A percentile compares a stretch with the other conserved stretches of the same genome.
These are phyloP conservation scores for Tachina fera DNA, from an alignment of 2,888 invertebrate genomes.

Conservation along the genomic window DNA sequence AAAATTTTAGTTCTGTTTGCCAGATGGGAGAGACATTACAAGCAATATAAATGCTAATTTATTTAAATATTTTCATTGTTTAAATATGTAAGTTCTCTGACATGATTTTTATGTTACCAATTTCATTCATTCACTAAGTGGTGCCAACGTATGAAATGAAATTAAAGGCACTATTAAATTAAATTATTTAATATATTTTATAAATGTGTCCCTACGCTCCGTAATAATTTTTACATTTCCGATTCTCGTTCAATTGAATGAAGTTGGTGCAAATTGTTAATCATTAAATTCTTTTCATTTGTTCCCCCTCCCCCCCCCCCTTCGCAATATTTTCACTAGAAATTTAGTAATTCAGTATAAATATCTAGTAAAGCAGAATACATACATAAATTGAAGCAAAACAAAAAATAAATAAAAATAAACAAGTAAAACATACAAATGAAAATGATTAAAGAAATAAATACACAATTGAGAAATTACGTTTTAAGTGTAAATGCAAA, in stretches of 20 bases:
- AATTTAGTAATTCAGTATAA: constrained; percentile 23
- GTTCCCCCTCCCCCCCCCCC: too few relatives aligned
- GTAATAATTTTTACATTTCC: neutral
- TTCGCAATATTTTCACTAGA: constrained; percentile 45
- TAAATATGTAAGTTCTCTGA: neutral
- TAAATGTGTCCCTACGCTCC: neutral
- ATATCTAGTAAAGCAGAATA: constrained; percentile 11
- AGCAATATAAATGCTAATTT: constrained; percentile 53
- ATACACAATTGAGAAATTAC: constrained; percentile 67
- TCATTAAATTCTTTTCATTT: too few relatives aligned
- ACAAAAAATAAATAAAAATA: neutral
- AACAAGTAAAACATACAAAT: constrained; percentile 18
- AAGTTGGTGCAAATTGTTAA: neutral
- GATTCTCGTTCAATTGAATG: neutral
- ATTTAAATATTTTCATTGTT: neutral
- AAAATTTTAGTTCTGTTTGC: constrained; percentile 28
- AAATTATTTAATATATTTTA: too few relatives aligned
- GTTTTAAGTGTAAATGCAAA: constrained; percentile 77
- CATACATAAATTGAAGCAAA: constrained; percentile 11
- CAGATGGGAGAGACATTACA: neutral
- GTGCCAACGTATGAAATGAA: constrained; percentile 5
- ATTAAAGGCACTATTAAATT: too few relatives aligned
- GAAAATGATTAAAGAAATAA: constrained; percentile 30
- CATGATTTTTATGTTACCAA: neutral
- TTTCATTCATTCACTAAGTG: neutral